Evolutionary conservation across 2,888 invertebrate genomes (phyloP).

Genomic region (Oeneis ivallda): DNA sequence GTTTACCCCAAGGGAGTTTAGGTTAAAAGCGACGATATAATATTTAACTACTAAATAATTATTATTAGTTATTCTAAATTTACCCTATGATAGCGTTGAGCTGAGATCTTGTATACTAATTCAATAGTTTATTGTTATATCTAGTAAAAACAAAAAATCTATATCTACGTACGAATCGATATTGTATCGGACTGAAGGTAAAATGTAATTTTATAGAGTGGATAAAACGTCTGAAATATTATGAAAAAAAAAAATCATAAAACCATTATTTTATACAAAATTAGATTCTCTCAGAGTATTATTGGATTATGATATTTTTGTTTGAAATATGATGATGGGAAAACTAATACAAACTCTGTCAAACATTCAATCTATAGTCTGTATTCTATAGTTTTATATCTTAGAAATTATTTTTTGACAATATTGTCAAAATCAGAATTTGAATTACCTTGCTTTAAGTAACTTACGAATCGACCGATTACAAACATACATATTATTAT

Average conservation of each 20-base stretch:
- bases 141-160: conserved; percentile 42
- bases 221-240: too few species aligned
- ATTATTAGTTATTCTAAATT: conserved; percentile 61
- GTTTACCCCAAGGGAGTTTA: conserved; percentile 56
- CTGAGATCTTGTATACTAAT: conserved; percentile 78
- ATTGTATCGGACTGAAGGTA: conserved; percentile 23
- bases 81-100: conserved; percentile 78
- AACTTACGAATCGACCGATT: too few species aligned
- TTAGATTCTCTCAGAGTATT: too few species aligned
- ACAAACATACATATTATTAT: neutral
- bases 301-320: too few species aligned
- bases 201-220: neutral
- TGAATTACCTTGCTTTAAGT: too few species aligned
- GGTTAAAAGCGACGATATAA: conserved; percentile 66
- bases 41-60: conserved; percentile 63
- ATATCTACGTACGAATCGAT: conserved; percentile 42
- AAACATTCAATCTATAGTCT: too few species aligned
- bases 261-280: too few species aligned
- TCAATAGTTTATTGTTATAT: conserved; percentile 56
- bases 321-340: too few species aligned
- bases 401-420: too few species aligned
- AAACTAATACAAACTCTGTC: too few species aligned
- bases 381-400: too few species aligned
- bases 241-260: neutral
- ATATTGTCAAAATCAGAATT: neutral